Percentiles rank a stretch among this genome's conserved stretches.
Conservation (phyloP, 2,113 vertebrate species). For the Callithrix jacchus region DNA sequence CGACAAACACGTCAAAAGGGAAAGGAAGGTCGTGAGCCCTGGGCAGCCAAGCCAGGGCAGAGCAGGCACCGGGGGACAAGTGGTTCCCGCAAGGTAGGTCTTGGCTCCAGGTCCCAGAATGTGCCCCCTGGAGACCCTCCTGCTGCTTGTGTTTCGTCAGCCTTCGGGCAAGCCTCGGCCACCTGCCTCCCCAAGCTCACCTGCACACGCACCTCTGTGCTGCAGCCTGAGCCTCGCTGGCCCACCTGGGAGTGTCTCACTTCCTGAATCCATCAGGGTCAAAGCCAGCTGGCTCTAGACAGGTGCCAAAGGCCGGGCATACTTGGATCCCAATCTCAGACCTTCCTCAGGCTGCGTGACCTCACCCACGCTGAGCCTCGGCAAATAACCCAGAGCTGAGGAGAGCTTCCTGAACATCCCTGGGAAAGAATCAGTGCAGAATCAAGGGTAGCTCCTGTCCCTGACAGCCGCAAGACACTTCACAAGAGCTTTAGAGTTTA, state of each 20-base stretch:
- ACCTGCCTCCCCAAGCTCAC: neutral
- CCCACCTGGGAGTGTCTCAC: neutral
- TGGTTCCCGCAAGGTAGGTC: constrained; percentile 11
- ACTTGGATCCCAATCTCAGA: neutral
- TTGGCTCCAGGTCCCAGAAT: neutral
- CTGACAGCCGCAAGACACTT: neutral
- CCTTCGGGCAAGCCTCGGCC: neutral
- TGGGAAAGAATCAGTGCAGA: neutral
- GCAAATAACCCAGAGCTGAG: neutral
- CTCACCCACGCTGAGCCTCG: neutral
- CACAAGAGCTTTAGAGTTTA: neutral
- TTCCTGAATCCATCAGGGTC: neutral
- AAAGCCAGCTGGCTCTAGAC: neutral
- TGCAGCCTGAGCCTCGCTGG: neutral
- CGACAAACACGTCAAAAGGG: neutral
- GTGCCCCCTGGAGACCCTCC: neutral
- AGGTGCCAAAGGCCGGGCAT: neutral
- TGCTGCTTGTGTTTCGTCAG: too few relatives aligned
- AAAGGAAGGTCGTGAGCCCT: neutral
- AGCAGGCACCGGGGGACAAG: too few relatives aligned
- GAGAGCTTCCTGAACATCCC: neutral
- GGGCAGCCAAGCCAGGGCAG: constrained; percentile 66
- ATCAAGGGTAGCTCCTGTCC: neutral
- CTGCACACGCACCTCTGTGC: too few relatives aligned
- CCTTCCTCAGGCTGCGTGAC: neutral